A percentile compares a stretch with the other conserved stretches of the same genome.
Evolutionary conservation across 2,888 invertebrate genomes (phyloP).

Genomic region (Ischnus inquisitorius): DNA sequence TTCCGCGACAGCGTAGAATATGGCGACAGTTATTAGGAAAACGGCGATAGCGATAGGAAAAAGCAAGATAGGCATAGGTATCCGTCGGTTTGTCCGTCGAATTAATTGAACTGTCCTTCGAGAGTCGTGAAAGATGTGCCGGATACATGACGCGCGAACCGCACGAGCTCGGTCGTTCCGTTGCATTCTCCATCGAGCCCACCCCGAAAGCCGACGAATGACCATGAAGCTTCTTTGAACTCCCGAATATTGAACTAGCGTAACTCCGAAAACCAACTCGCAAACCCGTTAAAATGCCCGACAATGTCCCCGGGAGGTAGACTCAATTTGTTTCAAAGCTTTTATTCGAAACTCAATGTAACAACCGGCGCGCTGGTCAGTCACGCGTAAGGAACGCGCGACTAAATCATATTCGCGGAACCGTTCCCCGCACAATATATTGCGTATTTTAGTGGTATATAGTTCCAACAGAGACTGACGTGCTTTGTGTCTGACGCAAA

Average conservation of each 20-base stretch:
- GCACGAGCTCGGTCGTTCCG: background rate
- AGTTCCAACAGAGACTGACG: conserved; percentile 11
- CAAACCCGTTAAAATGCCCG: background rate
- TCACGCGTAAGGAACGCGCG: background rate
- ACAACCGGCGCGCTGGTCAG: background rate
- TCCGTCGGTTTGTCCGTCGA: background rate
- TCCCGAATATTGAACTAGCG: background rate
- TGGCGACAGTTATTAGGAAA: conserved; percentile 56
- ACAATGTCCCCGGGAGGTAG: background rate
- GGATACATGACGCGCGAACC: background rate
- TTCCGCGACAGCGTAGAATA: conserved; percentile 37
- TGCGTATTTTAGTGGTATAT: conserved; percentile 5
- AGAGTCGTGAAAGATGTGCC: background rate
- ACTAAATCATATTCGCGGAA: background rate
- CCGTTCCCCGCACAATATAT: background rate
- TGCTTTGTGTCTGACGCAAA: conserved; percentile 33
- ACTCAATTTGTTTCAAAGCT: background rate
- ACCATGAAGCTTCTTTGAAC: background rate
- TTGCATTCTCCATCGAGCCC: background rate
- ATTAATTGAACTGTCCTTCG: conserved; percentile 13
- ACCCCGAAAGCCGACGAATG: background rate
- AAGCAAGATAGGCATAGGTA: no score
- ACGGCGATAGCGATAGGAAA: background rate
- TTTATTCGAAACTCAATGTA: conserved; percentile 10
- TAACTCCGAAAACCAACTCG: background rate